phyloP scores from a whole-genome alignment of 2,797 vertebrate species.

The Peromyscus aztecus region DNA sequence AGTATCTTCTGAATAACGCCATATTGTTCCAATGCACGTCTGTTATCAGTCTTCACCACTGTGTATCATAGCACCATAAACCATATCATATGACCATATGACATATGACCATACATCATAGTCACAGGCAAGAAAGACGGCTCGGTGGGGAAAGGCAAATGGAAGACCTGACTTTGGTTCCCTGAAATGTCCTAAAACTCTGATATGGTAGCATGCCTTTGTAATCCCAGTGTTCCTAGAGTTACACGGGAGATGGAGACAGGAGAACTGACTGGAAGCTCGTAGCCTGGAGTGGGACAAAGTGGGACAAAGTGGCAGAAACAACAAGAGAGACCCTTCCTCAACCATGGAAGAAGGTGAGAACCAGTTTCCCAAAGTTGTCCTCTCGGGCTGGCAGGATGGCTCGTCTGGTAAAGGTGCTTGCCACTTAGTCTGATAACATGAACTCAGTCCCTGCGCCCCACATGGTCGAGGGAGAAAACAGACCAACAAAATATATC shows the following conservation, averaged over 20 bases:
- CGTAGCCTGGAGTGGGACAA: neutral
- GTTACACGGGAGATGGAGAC: neutral
- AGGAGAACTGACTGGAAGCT: neutral
- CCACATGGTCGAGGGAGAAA: neutral
- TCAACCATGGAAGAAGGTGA: neutral
- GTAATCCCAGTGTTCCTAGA: neutral
- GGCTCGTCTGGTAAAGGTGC: too few species aligned
- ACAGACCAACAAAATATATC: neutral
- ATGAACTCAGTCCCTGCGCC: neutral
- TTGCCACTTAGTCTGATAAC: neutral
- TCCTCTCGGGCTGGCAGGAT: neutral
- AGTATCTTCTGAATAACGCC: neutral
- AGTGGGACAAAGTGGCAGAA: neutral
- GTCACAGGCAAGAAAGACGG: neutral
- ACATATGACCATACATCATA: neutral
- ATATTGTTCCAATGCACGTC: neutral
- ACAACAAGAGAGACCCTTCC: neutral
- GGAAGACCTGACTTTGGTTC: neutral
- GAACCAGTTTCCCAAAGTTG: neutral
- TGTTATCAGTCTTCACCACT: constrained; percentile 7
- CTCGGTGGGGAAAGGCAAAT: neutral
- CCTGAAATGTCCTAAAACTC: neutral
- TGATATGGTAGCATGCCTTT: neutral
- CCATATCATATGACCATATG: neutral
- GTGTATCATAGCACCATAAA: neutral